These are phyloP conservation scores for Cetoscarus ocellatus DNA, from an alignment of 2,797 vertebrate species.

Conservation along the genomic window DNA sequence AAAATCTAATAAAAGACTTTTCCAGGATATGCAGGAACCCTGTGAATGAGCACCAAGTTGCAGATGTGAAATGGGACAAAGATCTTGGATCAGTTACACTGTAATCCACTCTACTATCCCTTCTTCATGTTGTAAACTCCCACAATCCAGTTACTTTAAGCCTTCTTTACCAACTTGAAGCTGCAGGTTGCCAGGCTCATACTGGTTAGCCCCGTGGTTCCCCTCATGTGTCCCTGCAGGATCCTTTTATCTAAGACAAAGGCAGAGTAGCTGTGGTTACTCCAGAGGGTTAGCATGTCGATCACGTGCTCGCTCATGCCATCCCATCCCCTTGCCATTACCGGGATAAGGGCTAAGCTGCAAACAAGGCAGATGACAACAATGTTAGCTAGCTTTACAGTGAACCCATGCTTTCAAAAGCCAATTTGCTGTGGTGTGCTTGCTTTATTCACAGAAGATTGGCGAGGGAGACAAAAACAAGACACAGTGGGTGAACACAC, in stretches of 20 bases:
- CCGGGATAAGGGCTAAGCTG: slow-evolving; percentile 1
- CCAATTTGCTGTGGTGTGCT: slow-evolving; percentile 13
- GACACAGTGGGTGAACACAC: slow-evolving; percentile 15
- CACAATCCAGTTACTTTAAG: slow-evolving; percentile 77
- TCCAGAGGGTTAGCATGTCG: slow-evolving; percentile 8
- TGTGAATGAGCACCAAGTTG: slow-evolving; percentile 6
- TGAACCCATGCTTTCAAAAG: slow-evolving; percentile 25
- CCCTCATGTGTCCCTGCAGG: slow-evolving; percentile 22
- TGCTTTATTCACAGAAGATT: slow-evolving; percentile 27
- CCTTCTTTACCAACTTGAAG: slow-evolving; percentile 57
- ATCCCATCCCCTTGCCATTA: neutral
- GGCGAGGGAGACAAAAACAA: slow-evolving; percentile 25
- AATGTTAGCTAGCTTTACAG: slow-evolving; percentile 5
- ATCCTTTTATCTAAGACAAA: neutral
- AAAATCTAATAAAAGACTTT: too few species aligned
- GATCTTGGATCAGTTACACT: slow-evolving; percentile 59
- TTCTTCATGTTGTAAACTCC: slow-evolving; percentile 69
- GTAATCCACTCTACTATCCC: slow-evolving; percentile 75
- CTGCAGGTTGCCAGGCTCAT: slow-evolving; percentile 51
- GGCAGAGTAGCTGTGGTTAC: slow-evolving; percentile 5
- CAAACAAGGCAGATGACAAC: slow-evolving; percentile 26
- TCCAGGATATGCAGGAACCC: too few species aligned
- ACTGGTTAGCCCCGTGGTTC: slow-evolving; percentile 17
- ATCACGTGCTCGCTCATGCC: slow-evolving; percentile 1
- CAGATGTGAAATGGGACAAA: slow-evolving; percentile 44